A percentile compares a stretch with the other conserved stretches of the same genome.
Conservation (phyloP, 2,888 invertebrate genomes). For the Tenthredo distinguenda region DNA sequence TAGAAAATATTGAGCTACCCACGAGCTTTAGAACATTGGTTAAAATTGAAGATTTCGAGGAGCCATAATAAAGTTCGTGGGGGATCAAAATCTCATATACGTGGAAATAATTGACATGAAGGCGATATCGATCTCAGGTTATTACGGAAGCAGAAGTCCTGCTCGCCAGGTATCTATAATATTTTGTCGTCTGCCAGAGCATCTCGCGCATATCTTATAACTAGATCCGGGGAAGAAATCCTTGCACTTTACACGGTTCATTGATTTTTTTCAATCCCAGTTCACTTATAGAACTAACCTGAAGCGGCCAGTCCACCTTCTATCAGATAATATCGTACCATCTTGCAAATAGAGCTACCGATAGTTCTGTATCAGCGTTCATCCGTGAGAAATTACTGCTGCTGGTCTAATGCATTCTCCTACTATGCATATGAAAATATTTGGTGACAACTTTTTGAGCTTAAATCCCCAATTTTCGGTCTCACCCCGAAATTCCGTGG, state of each 20-base stretch:
- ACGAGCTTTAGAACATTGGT: neutral
- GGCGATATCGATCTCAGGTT: neutral
- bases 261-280: constrained; percentile 18
- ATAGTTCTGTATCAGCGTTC: neutral
- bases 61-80: neutral
- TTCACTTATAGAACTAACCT: neutral
- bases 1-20: neutral
- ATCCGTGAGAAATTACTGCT: neutral
- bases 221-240: neutral
- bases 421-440: neutral
- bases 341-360: neutral
- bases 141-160: neutral
- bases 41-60: neutral
- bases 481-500: no score
- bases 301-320: neutral
- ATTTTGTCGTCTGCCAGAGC: neutral
- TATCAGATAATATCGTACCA: neutral
- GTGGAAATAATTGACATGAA: neutral
- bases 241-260: neutral
- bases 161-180: neutral
- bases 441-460: no score
- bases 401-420: neutral
- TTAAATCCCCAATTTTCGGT: no score
- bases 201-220: neutral
- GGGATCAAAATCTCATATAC: constrained; percentile 1